These are phyloP conservation scores for Oncorhynchus nerka DNA, from an alignment of 2,113 vertebrate genomes.

Conservation along the genomic window DNA sequence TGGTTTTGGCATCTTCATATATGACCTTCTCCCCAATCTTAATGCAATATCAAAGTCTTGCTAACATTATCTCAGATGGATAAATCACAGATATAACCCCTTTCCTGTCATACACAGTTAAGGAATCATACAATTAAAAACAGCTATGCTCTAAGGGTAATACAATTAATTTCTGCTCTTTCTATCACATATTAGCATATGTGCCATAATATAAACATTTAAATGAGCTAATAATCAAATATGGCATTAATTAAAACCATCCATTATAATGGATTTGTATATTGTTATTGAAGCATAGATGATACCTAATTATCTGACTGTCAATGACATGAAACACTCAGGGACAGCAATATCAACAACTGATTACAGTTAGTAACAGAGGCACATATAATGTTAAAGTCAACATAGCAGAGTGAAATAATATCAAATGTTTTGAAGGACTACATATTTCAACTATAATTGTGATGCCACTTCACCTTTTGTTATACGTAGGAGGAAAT, in stretches of 20 bases:
- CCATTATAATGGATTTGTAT: conserved; percentile 47
- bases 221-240: conserved; percentile 55
- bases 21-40: neutral
- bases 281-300: neutral
- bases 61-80: no score
- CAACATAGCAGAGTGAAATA: neutral
- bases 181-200: conserved; percentile 20
- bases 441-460: neutral
- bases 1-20: neutral
- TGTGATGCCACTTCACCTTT: neutral
- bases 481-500: neutral
- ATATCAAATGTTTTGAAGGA: neutral
- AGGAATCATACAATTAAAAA: neutral
- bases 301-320: conserved; percentile 35
- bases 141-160: neutral
- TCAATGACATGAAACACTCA: conserved; percentile 44
- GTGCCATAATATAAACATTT: conserved; percentile 20
- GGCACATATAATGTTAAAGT: no score
- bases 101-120: no score
- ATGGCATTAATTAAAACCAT: conserved; percentile 40
- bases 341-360: conserved; percentile 45
- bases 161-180: neutral
- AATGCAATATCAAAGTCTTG: no score
- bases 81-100: no score
- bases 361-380: conserved; percentile 44